These are phyloP conservation scores for Erynnis tages DNA, from an alignment of 2,888 invertebrate species.

Conservation along the genomic window DNA sequence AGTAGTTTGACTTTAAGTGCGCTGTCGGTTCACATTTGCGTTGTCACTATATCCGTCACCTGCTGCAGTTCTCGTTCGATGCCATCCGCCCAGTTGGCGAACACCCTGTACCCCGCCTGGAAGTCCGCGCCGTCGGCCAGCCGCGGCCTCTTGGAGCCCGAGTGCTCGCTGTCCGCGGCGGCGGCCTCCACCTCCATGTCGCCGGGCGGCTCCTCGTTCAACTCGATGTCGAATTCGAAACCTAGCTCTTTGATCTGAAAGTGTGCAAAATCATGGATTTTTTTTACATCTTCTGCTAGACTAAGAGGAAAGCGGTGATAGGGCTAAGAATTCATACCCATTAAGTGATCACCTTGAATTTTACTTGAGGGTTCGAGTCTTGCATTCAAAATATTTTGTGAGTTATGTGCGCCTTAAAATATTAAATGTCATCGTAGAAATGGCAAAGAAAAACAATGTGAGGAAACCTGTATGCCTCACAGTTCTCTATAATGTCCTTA, in stretches of 20 bases:
- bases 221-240: conserved; percentile 71
- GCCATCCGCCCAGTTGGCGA: conserved; percentile 62
- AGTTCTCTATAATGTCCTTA: too few relatives aligned
- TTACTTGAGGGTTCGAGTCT: too few relatives aligned
- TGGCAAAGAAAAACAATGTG: too few relatives aligned
- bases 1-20: neutral
- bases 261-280: neutral
- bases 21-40: too few relatives aligned
- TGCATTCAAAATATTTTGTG: too few relatives aligned
- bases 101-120: conserved; percentile 72
- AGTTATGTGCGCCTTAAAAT: too few relatives aligned
- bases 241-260: conserved; percentile 82
- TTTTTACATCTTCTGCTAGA: neutral
- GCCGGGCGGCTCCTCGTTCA: conserved; percentile 44
- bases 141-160: conserved; percentile 59
- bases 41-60: too few relatives aligned
- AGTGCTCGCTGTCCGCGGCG: conserved; percentile 37
- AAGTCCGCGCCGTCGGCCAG: conserved; percentile 58
- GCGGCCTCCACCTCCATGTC: conserved; percentile 19
- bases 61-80: conserved; percentile 58
- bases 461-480: too few relatives aligned
- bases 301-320: too few relatives aligned
- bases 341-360: too few relatives aligned
- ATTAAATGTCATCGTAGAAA: too few relatives aligned
- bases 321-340: too few relatives aligned